Conservation (phyloP, 2,797 vertebrate species). For the Lacerta bilineata region DNA sequence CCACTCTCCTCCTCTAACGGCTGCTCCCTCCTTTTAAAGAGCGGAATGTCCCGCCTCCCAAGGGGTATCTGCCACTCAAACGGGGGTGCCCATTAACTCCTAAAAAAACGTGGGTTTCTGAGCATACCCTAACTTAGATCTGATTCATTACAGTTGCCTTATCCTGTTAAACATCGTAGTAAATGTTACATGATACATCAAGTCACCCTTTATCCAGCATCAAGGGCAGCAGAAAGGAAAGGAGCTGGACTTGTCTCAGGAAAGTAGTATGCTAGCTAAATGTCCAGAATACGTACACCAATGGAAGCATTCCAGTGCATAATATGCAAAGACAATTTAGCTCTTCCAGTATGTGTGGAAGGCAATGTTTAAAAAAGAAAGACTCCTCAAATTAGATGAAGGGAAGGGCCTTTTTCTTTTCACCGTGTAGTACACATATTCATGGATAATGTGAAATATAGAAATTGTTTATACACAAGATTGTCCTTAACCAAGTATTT, state of each 20-base stretch:
- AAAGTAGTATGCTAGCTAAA: slow-evolving; percentile 30
- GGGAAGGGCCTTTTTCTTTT: neutral
- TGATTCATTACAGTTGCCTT: neutral
- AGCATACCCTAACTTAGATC: too few species aligned
- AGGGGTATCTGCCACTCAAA: too few species aligned
- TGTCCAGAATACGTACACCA: slow-evolving; percentile 22
- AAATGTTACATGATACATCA: neutral
- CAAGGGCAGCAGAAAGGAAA: slow-evolving; percentile 19
- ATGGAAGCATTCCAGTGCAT: neutral
- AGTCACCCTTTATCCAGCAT: slow-evolving; percentile 24
- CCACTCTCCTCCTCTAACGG: too few species aligned
- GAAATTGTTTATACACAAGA: neutral
- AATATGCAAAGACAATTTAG: slow-evolving; percentile 9
- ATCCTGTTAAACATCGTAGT: slow-evolving; percentile 44
- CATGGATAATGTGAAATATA: neutral
- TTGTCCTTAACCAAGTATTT: neutral
- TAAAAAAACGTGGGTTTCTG: too few species aligned
- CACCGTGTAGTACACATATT: neutral
- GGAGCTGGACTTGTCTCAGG: neutral
- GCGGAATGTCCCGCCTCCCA: too few species aligned
- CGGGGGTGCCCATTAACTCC: too few species aligned
- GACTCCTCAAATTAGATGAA: neutral
- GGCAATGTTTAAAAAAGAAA: slow-evolving; percentile 22
- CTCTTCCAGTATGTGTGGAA: slow-evolving; percentile 42
- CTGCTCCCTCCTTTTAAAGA: too few species aligned